Conservation (phyloP, 2,888 invertebrate species). For the Dynastes hyllus region DNA sequence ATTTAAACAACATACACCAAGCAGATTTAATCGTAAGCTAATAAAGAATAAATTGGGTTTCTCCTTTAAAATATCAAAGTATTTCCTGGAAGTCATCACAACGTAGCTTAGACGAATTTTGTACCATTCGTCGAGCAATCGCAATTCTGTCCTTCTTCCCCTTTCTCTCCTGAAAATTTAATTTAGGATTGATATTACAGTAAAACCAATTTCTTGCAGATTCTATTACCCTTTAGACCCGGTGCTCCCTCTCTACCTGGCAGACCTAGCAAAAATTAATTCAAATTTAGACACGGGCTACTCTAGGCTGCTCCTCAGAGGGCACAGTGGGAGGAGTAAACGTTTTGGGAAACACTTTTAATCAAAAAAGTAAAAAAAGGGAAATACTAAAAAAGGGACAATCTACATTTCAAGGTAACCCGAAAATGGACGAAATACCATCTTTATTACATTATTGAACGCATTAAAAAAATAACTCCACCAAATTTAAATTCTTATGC, state of each 20-base stretch:
- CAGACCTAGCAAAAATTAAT: not conserved
- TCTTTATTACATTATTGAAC: too few species aligned
- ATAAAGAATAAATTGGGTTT: not conserved
- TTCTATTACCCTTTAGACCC: conserved; percentile 1
- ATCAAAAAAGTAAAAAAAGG: too few species aligned
- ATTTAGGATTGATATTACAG: not conserved
- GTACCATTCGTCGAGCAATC: not conserved
- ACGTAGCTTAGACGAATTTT: not conserved
- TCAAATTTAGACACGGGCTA: not conserved
- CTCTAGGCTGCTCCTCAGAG: too few species aligned
- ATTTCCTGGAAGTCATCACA: not conserved
- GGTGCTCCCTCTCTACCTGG: not conserved
- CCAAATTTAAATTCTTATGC: too few species aligned
- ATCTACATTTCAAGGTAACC: too few species aligned
- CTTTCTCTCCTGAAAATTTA: conserved; percentile 8
- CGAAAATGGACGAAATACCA: too few species aligned
- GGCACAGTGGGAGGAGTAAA: too few species aligned
- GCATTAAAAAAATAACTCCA: too few species aligned
- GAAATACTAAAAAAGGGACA: too few species aligned
- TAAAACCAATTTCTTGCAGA: not conserved
- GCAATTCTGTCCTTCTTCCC: conserved; percentile 24
- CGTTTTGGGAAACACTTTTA: too few species aligned
- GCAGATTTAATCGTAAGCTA: too few species aligned
- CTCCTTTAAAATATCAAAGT: not conserved
- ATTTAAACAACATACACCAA: too few species aligned